Base-by-base conservation (phyloP, 2,113 vertebrate genomes). In the Oriolus oriolus region DNA sequence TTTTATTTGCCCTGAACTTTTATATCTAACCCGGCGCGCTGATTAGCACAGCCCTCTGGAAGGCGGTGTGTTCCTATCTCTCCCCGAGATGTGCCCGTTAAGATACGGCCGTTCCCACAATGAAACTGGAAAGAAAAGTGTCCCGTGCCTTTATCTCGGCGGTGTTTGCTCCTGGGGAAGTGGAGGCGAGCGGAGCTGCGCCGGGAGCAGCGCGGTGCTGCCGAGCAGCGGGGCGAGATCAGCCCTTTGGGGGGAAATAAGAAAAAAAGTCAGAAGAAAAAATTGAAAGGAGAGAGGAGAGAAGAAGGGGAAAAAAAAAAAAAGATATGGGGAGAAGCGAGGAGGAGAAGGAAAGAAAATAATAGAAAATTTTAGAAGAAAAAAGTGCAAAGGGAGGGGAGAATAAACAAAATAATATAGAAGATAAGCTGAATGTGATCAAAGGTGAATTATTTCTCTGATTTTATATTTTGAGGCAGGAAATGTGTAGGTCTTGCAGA, bases 1-100 rank as follows among this genome's bases (percentile, higher is more conserved):
- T 95, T 97, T 97, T 96, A 95, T 97, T 97, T 97, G 95, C 95
- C 93, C 81, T 89, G 52, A 80, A 84, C 88, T 93, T 90, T 92
- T 93, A 94, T 94, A 96, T 95, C 77, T 79, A 96, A 69, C 19
- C 89, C 87, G 35, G 89, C 28, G 87, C 35, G 93, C 92, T 87
- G 96, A 95, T 95, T 83, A 91, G 66, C 93, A 7, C 66, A 78
- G 69, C 90, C 91, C 60, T 86, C 78, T 86, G 87, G 73, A 84
- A 95, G 90, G 89, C 82, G 60, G 78, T 3, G 1, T 44, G 80
- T 41, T 83, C 73, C 82, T 95, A 76, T 91, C 86, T 73, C 82
- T 80, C 24, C 7, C 60, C 41, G 52, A 64, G 89, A 88, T 91
- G 75, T 70, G 45, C 87, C 75, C 37, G 39, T 78, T 93, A 68